These are phyloP conservation scores for Cancer borealis DNA, from an alignment of 2,888 invertebrate species.

Conservation along the genomic window DNA sequence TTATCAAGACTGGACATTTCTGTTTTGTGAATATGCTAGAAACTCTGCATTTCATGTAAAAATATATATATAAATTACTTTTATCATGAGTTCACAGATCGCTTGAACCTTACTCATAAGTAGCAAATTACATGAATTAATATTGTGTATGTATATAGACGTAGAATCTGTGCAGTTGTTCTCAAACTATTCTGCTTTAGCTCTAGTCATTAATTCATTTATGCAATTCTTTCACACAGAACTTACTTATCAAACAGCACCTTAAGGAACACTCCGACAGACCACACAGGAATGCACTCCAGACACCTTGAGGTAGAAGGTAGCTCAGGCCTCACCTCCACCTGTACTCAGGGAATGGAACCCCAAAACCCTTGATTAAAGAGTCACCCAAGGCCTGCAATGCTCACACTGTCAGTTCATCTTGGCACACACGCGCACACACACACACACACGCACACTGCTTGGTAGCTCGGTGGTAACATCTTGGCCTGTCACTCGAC, in stretches of 20 bases:
- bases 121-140: not conserved
- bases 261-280: conserved; percentile 25
- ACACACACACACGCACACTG: not conserved
- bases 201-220: conserved; percentile 28
- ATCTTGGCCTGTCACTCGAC: too few relatives aligned
- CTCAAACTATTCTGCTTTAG: not conserved
- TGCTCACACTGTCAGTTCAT: not conserved
- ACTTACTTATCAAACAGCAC: not conserved
- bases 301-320: conserved; percentile 10
- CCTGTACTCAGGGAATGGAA: not conserved
- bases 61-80: not conserved
- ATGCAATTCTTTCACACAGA: not conserved
- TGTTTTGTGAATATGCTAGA: not conserved
- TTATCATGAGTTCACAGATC: not conserved
- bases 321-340: not conserved
- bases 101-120: not conserved
- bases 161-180: not conserved
- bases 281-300: conserved; percentile 2
- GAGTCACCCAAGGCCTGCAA: not conserved
- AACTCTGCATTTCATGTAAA: not conserved
- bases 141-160: not conserved
- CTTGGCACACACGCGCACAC: not conserved
- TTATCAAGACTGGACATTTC: conserved; percentile 14
- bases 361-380: not conserved
- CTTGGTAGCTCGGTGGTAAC: too few relatives aligned